Conservation (phyloP, 1,140 invertebrate species). For the Drosophila sproati region DNA sequence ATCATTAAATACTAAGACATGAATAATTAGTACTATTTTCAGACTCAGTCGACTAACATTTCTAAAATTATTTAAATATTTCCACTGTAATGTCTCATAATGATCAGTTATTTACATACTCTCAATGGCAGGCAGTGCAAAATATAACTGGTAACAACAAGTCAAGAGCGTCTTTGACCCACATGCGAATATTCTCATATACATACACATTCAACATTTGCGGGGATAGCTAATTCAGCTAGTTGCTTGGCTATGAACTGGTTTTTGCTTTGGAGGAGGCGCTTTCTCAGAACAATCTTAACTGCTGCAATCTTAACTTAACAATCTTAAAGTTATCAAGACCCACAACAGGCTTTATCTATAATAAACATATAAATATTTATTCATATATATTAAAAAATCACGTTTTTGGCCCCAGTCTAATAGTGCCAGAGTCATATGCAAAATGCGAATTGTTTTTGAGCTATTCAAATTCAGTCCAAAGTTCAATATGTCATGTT, state of each 20-base stretch:
- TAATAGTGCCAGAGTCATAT: background rate
- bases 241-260: background rate
- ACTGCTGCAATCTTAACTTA: background rate
- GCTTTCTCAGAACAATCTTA: background rate
- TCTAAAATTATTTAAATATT: too few species aligned
- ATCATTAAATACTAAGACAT: too few species aligned
- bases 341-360: too few species aligned
- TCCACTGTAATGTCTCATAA: too few species aligned
- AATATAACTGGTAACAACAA: background rate
- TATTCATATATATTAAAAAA: background rate
- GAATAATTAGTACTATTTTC: too few species aligned
- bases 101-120: too few species aligned
- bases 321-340: too few species aligned
- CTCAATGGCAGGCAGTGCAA: background rate
- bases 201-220: background rate
- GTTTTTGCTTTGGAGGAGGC: background rate
- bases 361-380: too few species aligned
- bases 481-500: background rate
- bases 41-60: too few species aligned
- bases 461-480: background rate
- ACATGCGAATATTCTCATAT: background rate
- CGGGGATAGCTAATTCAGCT: background rate
- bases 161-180: conserved; percentile 3
- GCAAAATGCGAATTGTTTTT: background rate
- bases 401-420: background rate